Evolutionary conservation across 2,113 vertebrate genomes (phyloP).

Genomic region (Nymphicus hollandicus): DNA sequence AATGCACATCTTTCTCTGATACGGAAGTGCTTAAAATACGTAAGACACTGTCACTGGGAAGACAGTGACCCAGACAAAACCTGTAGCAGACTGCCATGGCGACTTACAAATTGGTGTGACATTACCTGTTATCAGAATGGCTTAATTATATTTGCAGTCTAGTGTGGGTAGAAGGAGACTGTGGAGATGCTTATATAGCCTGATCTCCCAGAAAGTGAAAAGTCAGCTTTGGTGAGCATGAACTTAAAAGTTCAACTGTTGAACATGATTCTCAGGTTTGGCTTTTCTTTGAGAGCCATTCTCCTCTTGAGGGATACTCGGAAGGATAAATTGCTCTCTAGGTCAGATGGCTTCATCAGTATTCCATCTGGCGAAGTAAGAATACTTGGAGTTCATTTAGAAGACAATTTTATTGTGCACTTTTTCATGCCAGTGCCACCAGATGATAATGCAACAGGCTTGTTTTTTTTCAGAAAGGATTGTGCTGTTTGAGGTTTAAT

Average conservation of each 20-base stretch:
- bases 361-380: not conserved
- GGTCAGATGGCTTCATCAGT: not conserved
- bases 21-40: not conserved
- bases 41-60: not conserved
- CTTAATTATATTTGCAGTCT: not conserved
- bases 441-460: not conserved
- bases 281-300: not conserved
- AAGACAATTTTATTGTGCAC: not conserved
- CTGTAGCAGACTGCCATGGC: not conserved
- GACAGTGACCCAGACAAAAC: not conserved
- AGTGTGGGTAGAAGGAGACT: not conserved
- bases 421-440: not conserved
- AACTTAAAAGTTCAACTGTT: not conserved
- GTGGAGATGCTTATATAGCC: not conserved
- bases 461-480: not conserved
- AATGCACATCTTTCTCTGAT: not conserved
- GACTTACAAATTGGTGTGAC: not conserved
- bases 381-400: not conserved
- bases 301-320: not conserved
- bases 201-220: not conserved
- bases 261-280: not conserved
- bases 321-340: not conserved
- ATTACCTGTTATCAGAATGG: not conserved
- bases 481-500: not conserved
- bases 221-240: not conserved